Evolutionary conservation across 1,140 invertebrate genomes (phyloP).

Genomic region (Zeugodacus cucurbitae): DNA sequence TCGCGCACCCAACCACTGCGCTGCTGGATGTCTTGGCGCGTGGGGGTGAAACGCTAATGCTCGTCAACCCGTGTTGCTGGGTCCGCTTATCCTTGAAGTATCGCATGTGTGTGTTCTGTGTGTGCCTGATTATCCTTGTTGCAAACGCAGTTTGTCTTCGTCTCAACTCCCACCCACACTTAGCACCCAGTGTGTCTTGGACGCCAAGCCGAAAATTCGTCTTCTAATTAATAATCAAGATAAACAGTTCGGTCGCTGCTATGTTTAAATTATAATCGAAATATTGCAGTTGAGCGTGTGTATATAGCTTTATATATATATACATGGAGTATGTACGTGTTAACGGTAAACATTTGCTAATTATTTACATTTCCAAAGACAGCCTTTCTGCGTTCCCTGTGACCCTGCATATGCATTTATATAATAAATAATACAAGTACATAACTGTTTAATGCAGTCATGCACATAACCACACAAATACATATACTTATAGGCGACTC

Average conservation of each 20-base stretch:
- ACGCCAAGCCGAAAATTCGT: not conserved
- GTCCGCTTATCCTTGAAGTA: not conserved
- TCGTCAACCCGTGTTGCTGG: not conserved
- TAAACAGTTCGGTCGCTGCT: slow-evolving; percentile 1
- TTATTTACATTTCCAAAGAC: slow-evolving; percentile 20
- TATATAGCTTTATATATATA: not conserved
- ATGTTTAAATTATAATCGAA: slow-evolving; percentile 7
- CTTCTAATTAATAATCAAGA: slow-evolving; percentile 36
- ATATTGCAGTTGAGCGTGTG: not conserved
- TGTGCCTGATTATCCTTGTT: not conserved
- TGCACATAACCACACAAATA: not conserved
- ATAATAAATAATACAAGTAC: not conserved
- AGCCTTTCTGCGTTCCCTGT: not conserved
- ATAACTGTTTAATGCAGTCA: not conserved
- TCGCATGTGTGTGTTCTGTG: not conserved
- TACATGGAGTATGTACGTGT: not conserved
- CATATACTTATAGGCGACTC: not conserved
- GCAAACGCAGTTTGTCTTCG: slow-evolving; percentile 7
- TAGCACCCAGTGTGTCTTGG: not conserved
- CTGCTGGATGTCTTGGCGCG: not conserved
- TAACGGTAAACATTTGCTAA: slow-evolving; percentile 25
- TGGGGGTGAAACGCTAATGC: not conserved
- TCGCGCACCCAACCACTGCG: not conserved
- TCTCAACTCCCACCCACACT: not conserved
- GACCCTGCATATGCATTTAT: not conserved